Evolutionary conservation across 2,888 invertebrate genomes (phyloP), one percentile per base, ranked within the genome.

Genomic region (Podotricha telesiphe): DNA sequence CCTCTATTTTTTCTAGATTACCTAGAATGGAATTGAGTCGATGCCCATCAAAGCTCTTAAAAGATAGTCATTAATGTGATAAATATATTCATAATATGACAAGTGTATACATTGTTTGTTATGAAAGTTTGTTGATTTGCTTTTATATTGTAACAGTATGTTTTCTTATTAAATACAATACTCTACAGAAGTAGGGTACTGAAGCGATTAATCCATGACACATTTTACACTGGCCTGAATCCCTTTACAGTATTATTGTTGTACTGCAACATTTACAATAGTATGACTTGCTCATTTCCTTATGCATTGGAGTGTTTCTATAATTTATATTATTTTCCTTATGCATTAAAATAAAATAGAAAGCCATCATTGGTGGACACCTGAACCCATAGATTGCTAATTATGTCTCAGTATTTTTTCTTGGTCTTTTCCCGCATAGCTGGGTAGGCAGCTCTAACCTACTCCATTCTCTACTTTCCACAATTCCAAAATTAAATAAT

Each of bases 121-220:
- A 17, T 6, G 11, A 11, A 22, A 59, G 4, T 59, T 11, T 58
- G n/a, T 20, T 45, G n/a, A 22, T 59, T 59, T 59, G 17, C 7
- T 45, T 34, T 10, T 45, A n/a, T 40, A 59, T 45, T 28, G 59
- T 10, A 59, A 45, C 59, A 45, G 28, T 59, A 34, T 62, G 62
- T 62, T 62, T 62, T 50, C 61, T 47, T 15, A 15, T 45, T 51
- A 59, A 59, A 59, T 19, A 73, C 64, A 70, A 68, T 68, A 66
- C 51, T 42, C 34, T 55, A 65, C 68, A 64, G 68, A 72, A 50
- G 72, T 69, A 69, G 73, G 69, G 74, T 71, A 76, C 75, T 74
- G 65, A 67, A 65, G 76, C 76, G 72, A 62, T 59, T 74, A 74
- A 75, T 71, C 59, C 55, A 28, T 58, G 66, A 69, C 76, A 74